Percentiles rank a stretch among this genome's conserved stretches.
phyloP scores from a whole-genome alignment of 2,797 vertebrate genomes.

The Antennarius maculatus region DNA sequence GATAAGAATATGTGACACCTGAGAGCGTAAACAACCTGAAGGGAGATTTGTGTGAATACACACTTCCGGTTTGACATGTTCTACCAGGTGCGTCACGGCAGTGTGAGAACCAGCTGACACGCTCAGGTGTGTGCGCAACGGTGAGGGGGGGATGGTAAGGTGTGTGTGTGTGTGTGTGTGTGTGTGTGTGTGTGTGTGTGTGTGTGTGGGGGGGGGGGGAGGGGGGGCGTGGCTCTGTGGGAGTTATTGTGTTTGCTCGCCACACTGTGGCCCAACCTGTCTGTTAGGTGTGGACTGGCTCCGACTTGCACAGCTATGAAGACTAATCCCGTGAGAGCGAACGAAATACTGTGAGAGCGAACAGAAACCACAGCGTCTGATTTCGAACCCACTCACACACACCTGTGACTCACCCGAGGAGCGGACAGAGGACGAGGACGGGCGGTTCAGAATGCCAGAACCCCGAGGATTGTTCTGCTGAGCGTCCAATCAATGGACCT shows the following conservation, averaged over 20 bases:
- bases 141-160: background rate
- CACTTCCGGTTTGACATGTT: conserved; percentile 69
- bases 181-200: conserved; percentile 10
- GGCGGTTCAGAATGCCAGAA: conserved; percentile 40
- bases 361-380: conserved; percentile 1
- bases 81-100: conserved; percentile 52
- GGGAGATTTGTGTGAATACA: conserved; percentile 1
- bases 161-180: background rate
- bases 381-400: background rate
- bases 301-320: conserved; percentile 46
- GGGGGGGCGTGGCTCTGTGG: conserved; percentile 1
- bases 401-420: background rate
- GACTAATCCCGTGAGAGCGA: conserved; percentile 25
- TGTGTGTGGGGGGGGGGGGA: background rate
- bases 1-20: too few species aligned
- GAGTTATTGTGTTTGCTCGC: conserved; percentile 46
- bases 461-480: conserved; percentile 50
- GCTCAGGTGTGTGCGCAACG: conserved; percentile 5
- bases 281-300: conserved; percentile 58
- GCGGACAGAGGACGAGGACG: background rate
- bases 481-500: conserved; percentile 57
- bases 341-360: conserved; percentile 24
- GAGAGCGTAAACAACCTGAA: too few species aligned
- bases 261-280: conserved; percentile 70
- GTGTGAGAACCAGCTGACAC: background rate